phyloP scores from a whole-genome alignment of 2,113 vertebrate species.

The Ctenodactylus gundi region DNA sequence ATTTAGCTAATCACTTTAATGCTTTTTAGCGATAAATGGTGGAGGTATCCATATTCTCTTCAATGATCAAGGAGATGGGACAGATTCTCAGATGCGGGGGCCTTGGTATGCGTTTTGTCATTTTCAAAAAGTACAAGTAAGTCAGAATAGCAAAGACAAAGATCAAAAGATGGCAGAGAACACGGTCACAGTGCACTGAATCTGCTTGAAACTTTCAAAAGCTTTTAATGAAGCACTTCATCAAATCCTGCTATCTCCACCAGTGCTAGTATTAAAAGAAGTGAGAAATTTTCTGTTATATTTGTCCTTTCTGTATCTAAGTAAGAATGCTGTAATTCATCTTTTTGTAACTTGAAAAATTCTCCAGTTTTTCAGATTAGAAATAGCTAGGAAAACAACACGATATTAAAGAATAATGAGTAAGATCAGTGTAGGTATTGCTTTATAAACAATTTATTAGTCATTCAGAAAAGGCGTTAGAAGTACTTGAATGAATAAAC shows the following conservation, averaged over 20 bases:
- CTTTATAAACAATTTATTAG: not conserved
- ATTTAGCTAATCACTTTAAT: not conserved
- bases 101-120: not conserved
- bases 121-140: not conserved
- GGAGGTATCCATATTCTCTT: not conserved
- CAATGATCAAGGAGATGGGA: not conserved
- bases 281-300: not conserved
- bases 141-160: not conserved
- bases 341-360: not conserved
- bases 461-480: not conserved
- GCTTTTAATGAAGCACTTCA: not conserved
- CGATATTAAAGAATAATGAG: not conserved
- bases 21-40: not conserved
- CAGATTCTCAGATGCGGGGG: not conserved
- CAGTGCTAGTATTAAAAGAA: not conserved
- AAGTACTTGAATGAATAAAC: not conserved
- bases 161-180: not conserved
- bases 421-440: not conserved
- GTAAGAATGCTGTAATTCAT: not conserved
- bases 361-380: not conserved
- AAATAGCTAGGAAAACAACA: not conserved
- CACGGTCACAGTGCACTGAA: not conserved
- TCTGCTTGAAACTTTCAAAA: not conserved
- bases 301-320: not conserved
- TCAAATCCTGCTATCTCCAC: not conserved